phyloP scores from a whole-genome alignment of 2,113 vertebrate genomes.

The Capreolus pygargus region DNA sequence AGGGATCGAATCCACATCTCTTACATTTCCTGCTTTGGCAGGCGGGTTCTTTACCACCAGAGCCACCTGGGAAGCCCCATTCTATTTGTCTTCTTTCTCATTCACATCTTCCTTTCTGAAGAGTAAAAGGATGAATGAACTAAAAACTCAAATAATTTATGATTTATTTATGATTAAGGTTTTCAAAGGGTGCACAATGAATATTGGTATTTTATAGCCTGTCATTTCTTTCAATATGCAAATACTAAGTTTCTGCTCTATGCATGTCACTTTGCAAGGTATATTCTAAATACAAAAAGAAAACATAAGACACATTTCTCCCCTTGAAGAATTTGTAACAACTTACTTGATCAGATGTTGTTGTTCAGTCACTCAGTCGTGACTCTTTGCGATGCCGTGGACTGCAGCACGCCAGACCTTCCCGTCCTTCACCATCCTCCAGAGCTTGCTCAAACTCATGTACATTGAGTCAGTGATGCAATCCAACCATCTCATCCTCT shows the following conservation, averaged over 20 bases:
- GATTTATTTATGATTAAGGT: not conserved
- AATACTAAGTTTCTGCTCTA: not conserved
- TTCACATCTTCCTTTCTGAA: not conserved
- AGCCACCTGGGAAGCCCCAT: not conserved
- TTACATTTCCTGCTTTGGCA: not conserved
- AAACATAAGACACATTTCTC: not conserved
- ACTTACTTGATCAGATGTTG: not conserved
- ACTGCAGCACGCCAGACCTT: not conserved
- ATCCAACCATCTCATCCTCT: not conserved
- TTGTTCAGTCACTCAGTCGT: not conserved
- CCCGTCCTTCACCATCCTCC: not conserved
- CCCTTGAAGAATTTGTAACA: not conserved
- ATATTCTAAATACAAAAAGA: not conserved
- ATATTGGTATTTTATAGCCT: not conserved
- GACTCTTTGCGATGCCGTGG: not conserved
- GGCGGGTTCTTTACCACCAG: not conserved
- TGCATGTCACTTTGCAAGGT: not conserved
- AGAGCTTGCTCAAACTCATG: not conserved
- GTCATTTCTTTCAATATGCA: not conserved
- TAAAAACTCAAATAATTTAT: not conserved
- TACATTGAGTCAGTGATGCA: not conserved
- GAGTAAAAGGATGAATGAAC: not conserved
- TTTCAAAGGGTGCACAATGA: not conserved
- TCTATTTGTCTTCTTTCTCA: not conserved
- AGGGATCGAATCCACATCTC: not conserved